A percentile compares a stretch with the other conserved stretches of the same genome.
Evolutionary conservation across 2,113 vertebrate genomes (phyloP).

Genomic region (Myrmophylax atrothorax): DNA sequence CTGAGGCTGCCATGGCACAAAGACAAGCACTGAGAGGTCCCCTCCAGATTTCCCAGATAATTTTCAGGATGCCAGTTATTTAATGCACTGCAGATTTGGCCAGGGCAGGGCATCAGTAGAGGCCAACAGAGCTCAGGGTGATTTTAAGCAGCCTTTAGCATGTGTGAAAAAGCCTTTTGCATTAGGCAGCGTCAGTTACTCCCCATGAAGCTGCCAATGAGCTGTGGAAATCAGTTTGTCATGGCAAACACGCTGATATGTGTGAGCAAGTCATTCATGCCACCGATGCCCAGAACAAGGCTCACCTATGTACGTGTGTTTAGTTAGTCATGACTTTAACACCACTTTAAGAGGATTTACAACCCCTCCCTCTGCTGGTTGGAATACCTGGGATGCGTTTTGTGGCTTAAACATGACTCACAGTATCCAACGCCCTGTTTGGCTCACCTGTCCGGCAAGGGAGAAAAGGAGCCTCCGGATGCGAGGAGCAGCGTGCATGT

Average conservation of each 20-base stretch:
- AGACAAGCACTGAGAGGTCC: neutral
- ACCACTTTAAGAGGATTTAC: rapidly evolving
- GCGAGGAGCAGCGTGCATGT: neutral
- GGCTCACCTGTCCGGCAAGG: neutral
- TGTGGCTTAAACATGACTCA: neutral
- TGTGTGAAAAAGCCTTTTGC: neutral
- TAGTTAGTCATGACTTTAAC: neutral
- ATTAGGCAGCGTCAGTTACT: neutral
- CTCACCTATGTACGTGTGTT: rapidly evolving
- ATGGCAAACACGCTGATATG: neutral
- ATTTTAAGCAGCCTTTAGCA: neutral
- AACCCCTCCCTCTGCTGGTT: rapidly evolving
- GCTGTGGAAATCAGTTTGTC: neutral
- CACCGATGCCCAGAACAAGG: neutral
- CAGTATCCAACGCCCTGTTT: rapidly evolving
- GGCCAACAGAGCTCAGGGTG: neutral
- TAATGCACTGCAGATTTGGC: neutral
- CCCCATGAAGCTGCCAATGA: rapidly evolving
- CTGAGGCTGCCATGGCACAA: neutral
- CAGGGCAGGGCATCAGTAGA: neutral
- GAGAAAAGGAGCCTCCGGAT: neutral
- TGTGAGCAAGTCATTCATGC: neutral
- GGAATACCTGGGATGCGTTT: neutral
- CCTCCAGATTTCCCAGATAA: neutral
- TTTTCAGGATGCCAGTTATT: neutral